phyloP scores from a whole-genome alignment of 2,113 vertebrate genomes.

The Antigone vipio region DNA sequence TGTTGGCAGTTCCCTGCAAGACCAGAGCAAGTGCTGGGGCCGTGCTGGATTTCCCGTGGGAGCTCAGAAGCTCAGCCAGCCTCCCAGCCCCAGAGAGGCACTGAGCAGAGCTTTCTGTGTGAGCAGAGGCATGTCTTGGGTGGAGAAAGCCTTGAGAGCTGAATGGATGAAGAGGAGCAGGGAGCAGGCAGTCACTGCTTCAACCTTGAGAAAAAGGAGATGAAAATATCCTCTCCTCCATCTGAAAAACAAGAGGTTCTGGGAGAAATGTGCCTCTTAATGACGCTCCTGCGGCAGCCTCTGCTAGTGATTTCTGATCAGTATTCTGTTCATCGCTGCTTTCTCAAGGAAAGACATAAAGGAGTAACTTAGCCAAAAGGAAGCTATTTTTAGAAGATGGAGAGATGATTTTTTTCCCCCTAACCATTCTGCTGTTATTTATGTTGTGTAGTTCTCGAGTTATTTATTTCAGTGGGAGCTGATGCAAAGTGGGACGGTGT shows the following conservation, averaged over 20 bases:
- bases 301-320: not conserved
- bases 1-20: not conserved
- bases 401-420: not conserved
- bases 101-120: not conserved
- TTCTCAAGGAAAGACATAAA: slow-evolving; percentile 49
- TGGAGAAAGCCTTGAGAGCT: not conserved
- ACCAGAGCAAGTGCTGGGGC: not conserved
- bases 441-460: slow-evolving; percentile 3
- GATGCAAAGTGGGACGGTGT: slow-evolving; percentile 24
- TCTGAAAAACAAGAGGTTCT: not conserved
- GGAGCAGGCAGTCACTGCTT: not conserved
- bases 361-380: slow-evolving; percentile 35
- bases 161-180: not conserved
- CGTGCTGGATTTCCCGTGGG: accelerated
- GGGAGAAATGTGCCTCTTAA: not conserved
- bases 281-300: not conserved
- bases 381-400: slow-evolving; percentile 46
- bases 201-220: not conserved
- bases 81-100: not conserved
- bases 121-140: too few relatives aligned
- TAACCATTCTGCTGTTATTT: slow-evolving; percentile 45
- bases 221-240: not conserved
- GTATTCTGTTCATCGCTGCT: slow-evolving; percentile 9
- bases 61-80: not conserved
- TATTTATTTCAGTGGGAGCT: slow-evolving; percentile 33